A percentile compares a stretch with the other conserved stretches of the same genome.
phyloP scores from a whole-genome alignment of 2,888 invertebrate species.

The Hartigia nigra region DNA sequence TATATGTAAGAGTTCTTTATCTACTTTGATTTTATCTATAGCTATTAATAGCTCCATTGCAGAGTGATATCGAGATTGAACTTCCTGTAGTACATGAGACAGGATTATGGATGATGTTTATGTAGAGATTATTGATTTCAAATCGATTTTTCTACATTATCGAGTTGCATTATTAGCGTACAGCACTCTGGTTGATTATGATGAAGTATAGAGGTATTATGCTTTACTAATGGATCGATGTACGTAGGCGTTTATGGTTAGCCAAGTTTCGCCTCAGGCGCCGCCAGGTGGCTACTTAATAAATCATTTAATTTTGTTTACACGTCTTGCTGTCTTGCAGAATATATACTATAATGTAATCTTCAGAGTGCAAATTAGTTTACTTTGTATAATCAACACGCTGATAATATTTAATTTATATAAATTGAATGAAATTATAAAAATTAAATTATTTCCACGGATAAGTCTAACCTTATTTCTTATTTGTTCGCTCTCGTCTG shows the following conservation, averaged over 20 bases:
- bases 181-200: neutral
- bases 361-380: neutral
- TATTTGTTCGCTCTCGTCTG: neutral
- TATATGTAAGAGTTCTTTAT: neutral
- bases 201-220: neutral
- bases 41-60: neutral
- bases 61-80: neutral
- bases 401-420: neutral
- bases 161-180: neutral
- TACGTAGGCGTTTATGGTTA: neutral
- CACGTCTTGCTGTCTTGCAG: neutral
- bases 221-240: neutral
- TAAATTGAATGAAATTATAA: neutral
- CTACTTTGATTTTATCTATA: neutral
- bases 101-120: neutral
- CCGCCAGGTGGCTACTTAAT: neutral
- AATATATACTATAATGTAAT: neutral
- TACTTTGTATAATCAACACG: neutral
- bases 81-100: neutral
- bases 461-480: neutral
- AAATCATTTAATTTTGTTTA: neutral
- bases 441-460: neutral
- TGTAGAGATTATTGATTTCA: neutral
- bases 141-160: neutral
- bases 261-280: neutral